Base-by-base conservation (phyloP, 2,888 invertebrate genomes). In the Clanis bilineata region DNA sequence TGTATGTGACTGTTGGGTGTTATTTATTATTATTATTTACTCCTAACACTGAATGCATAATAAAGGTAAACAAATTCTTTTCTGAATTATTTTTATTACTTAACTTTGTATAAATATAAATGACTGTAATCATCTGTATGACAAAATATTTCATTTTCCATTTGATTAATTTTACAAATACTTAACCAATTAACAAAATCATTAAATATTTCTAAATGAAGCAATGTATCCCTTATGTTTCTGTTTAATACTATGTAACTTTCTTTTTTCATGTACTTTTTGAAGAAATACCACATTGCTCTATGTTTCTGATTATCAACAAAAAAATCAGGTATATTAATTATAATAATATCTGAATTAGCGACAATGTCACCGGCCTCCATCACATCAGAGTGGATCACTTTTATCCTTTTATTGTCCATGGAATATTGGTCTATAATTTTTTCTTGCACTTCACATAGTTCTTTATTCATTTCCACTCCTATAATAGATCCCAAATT, bases 311-410 rank as follows among this genome's bases (percentile, higher is more conserved):
- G 90, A 59, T 83, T 76, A 44, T 93, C 82, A 62, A 94, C 84
- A 85, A 96, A 96, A 77, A 95, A 95, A 72, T 95, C 95, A 74
- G 95, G 93, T 1, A 94, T 93, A 83, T 95, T 96, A 69, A 96
- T 94, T 59, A 95, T 82, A 25, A 95, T 82, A 57, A 96, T 85
- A 80, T 96, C 93, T 12, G 94, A 94, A 60, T 80, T 78, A 60
- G 85, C 71, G 18, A 95, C 77, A 36, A 94, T 74, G 62, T 94
- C 93, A 63, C 85, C 79, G 62, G 90, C 88, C 10, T 93, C 87
- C 67, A 93, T 85, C 38, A 95, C 88, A 80, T 95, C 94, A 23
- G 93, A 93, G 73, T 94, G 88, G 3, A 95, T 70, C 32, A 95
- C 82, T 81, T 90, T 88, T 39, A 94, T 82, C 66, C 93, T 89